These are phyloP conservation scores for Tyrophagus putrescentiae DNA, from an alignment of 1,140 invertebrate species.

Conservation along the genomic window DNA sequence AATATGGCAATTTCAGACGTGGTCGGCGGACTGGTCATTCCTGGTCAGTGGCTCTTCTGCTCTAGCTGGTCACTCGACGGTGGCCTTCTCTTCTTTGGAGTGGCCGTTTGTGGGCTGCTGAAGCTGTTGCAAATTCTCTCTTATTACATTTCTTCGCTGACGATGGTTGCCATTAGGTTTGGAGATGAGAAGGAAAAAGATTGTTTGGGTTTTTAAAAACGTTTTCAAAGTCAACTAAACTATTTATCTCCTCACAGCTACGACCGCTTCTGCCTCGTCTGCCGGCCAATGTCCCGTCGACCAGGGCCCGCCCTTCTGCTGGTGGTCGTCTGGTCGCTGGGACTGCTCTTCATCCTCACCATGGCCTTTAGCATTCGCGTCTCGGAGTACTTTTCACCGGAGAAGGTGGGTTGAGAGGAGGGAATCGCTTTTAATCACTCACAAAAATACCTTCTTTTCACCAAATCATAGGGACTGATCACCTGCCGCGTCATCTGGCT, in stretches of 20 bases:
- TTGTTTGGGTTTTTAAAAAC: too few relatives aligned
- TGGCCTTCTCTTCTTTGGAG: neutral
- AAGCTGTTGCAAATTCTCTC: conserved; percentile 13
- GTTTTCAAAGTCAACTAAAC: too few relatives aligned
- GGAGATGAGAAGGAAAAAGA: too few relatives aligned
- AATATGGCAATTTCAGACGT: conserved; percentile 64
- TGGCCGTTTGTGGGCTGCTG: neutral
- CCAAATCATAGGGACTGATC: conserved; percentile 24
- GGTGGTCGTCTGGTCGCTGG: conserved; percentile 36
- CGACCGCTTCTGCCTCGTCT: conserved; percentile 38
- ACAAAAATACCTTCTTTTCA: too few relatives aligned
- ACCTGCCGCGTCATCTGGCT: conserved; percentile 35
- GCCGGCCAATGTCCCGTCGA: conserved; percentile 37
- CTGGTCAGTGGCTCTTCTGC: conserved; percentile 14
- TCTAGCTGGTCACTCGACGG: neutral
- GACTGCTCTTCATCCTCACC: conserved; percentile 37
- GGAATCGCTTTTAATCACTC: too few relatives aligned
- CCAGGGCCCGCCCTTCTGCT: conserved; percentile 34
- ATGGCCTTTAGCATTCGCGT: conserved; percentile 35
- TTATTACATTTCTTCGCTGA: conserved; percentile 40
- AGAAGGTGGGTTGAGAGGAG: conserved; percentile 13
- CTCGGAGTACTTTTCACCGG: conserved; percentile 27
- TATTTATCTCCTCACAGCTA: too few relatives aligned
- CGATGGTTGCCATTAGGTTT: conserved; percentile 41
- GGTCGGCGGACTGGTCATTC: conserved; percentile 15